Evolutionary conservation across 1,140 invertebrate species (phyloP), one percentile per base, ranked within the genome.

Genomic region (Halesus radiatus): DNA sequence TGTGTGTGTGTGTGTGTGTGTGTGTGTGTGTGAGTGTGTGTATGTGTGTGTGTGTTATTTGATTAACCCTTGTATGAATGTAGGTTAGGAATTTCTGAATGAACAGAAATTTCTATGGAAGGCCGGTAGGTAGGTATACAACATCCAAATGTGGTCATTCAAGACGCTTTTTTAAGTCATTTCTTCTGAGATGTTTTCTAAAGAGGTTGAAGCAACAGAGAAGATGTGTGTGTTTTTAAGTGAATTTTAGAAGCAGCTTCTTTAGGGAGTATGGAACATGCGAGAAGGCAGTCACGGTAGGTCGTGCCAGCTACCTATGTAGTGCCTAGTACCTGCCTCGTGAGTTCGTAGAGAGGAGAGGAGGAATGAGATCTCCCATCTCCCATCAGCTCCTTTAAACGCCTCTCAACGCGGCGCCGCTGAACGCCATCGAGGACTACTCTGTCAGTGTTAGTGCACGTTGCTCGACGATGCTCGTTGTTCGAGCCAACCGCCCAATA

Each of bases 51-150:
- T 22, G 60, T 13, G 23, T 29, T 64, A 29, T 64, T 64, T 64
- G 23, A 64, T 56, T 64, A 64, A 64, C 60, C 60, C 60, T 64
- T 29, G 23, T 23, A 16, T 23, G 60, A 64, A 23, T 29, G 60
- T 64, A 16, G 60, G 60, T 64, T 37, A 45, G 66, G 29, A 70
- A 45, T 29, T n/a, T 45, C 66, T 70, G 66, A 70, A 70, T 70
- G 26, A 64, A 64, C 62, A 26, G 62, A 58, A 58, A 64, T 64
- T 64, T 64, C 3, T 64, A 56, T 22, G 54, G 10, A 56, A 22
- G 54, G 54, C 54, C 20, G 37, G 37, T 45, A 45, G 37, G 37
- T 45, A 45, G 37, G 37, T 45, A 45, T 10, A 45, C 10, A 45
- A 13, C 37, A 45, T 45, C 13, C 5, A 45, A 45, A 13, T 45